Evolutionary conservation across 2,888 invertebrate genomes (phyloP).

Genomic region (Eristalis pertinax): DNA sequence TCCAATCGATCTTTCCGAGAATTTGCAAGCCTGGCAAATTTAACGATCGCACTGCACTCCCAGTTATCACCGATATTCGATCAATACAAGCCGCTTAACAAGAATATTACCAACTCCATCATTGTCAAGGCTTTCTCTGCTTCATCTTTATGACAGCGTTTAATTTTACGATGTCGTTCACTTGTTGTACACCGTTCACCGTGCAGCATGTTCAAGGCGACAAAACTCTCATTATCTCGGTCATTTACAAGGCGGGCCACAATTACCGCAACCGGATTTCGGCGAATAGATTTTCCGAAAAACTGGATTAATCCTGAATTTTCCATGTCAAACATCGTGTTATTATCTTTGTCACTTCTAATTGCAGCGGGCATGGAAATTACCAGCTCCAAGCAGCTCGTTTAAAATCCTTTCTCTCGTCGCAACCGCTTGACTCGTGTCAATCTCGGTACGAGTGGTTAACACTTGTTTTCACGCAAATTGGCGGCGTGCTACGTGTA

Average conservation of each 20-base stretch:
- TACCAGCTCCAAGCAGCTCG: background rate
- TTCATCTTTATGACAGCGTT: background rate
- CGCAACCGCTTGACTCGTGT: background rate
- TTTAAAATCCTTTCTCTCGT: conserved; percentile 25
- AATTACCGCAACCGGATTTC: conserved; percentile 11
- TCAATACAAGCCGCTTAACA: background rate
- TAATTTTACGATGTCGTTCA: conserved; percentile 17
- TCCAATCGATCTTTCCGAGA: background rate
- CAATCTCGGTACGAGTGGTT: conserved; percentile 5
- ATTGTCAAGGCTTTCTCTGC: conserved; percentile 11
- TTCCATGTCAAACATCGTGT: conserved; percentile 4
- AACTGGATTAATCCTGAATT: background rate
- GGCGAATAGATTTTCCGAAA: conserved; percentile 16
- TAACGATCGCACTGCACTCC: background rate
- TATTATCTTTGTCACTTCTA: conserved; percentile 17
- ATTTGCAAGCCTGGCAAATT: background rate
- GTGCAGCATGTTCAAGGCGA: conserved; percentile 4
- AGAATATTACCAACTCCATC: background rate
- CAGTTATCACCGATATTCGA: background rate
- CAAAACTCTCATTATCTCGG: conserved; percentile 27
- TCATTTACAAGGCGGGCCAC: background rate
- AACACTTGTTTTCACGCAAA: conserved; percentile 24
- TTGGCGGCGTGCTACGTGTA: background rate
- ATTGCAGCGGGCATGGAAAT: conserved; percentile 2
- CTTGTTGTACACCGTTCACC: conserved; percentile 27